Evolutionary conservation across 2,113 vertebrate genomes (phyloP), one percentile per base, ranked within the genome.

Genomic region (Lophotis ruficrista): DNA sequence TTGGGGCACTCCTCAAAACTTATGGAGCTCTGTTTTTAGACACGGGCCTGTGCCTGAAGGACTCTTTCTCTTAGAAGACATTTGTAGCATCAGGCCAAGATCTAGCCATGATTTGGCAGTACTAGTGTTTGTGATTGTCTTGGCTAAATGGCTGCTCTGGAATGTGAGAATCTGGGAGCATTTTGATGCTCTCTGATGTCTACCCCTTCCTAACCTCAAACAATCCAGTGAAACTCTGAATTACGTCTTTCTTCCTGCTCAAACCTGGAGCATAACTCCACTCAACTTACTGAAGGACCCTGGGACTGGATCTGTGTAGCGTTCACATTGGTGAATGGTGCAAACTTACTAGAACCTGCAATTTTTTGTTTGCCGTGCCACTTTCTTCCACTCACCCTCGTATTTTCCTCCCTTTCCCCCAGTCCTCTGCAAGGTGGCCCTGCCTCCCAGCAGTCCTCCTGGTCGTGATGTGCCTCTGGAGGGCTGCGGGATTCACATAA

Each of bases 71-170:
- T 83, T 71, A 8, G 43, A 96, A 87, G 96, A 93, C 47, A 38
- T 87, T 92, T 91, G 83, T 94, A 95, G 83, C 92, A 47, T 71
- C 73, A 84, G 86, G 91, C 95, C 62, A 76, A 89, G 89, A 68
- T 64, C 41, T 76, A 95, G 89, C 87, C 89, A 41, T 93, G 69
- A 94, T 89, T 91, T 94, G 81, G 58, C 68, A 84, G 48, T 84
- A 51, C 72, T 75, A 64, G n/a, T 78, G 54, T 64, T 93, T 60
- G 61, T 76, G 75, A 85, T 96, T 95, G 61, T 93, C 53, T 92
- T 93, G 94, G 77, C 79, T 93, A 78, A 86, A 81, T 79, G 79
- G 87, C 77, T 93, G 73, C 83, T 85, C 60, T 91, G 87, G 80
- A 87, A 81, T 92, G 65, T n/a, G 73, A 84, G 78, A 53, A 68